Base-by-base conservation (phyloP, 2,888 invertebrate genomes). In the Caenorhabditis parvicauda region DNA sequence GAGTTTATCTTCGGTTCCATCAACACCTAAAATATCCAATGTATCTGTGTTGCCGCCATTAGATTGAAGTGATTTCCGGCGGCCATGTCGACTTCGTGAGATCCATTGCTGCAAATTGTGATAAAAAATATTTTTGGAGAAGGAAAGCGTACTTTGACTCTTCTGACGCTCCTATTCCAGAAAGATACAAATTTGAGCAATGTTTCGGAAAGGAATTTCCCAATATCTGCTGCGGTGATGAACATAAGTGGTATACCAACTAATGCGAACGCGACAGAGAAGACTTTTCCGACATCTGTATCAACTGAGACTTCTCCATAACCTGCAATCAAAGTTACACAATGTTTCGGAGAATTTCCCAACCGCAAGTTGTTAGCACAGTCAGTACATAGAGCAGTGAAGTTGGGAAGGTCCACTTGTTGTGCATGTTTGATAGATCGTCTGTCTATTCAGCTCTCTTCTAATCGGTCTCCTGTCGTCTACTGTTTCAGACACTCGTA, bases 211-310 rank as follows among this genome's bases (percentile, higher is more conserved):
- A 81, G 60, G 68, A 81, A 81, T 63, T 81, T 81, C 46, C 81
- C 81, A 48, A 81, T 81, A 59, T 81, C 81, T 6, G 81, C 81
- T 17, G 81, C 81, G n/a, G 81, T 81, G 54, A 81, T 81, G 76
- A 81, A 81, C 81, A 81, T 81, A 32, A 81, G 66, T 19, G 81
- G 81, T 46, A 81, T 81, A 47, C 81, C 81, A 38, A 81, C 74
- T 12, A 81, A 70, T 1, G 81, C 81, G 54, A 81, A 81, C 9
- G 71, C 75, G 1, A 81, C 81, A 0, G 81, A 75, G 53, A 81
- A 81, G 19, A 81, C 70, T 59, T 80, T 81, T 35, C 81, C 81
- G 7, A 70, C 67, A 51, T 81, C 74, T 24, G 81, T 81, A 56
- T 81, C 74, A 2, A 81, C 81, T 6, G 77, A 79, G 12, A 81